A percentile compares a stretch with the other conserved stretches of the same genome.
Evolutionary conservation across 2,113 vertebrate species (phyloP).

Genomic region (Otocyon megalotis): DNA sequence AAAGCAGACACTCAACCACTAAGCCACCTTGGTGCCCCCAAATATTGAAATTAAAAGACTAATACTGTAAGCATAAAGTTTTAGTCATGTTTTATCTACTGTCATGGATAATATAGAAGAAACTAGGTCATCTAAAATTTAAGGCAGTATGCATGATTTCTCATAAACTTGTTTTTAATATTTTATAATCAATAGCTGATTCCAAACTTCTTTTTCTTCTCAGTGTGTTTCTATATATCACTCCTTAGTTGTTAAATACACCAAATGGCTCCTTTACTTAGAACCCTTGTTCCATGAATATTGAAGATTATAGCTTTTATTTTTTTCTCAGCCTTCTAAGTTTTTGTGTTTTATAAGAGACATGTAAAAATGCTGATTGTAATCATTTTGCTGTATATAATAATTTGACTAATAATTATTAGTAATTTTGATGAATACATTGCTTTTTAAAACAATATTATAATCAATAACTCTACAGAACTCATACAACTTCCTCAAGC

Average conservation of each 20-base stretch:
- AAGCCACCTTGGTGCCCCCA: no score
- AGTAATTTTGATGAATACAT: constrained; percentile 38
- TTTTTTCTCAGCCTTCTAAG: background rate
- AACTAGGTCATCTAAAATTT: constrained; percentile 11
- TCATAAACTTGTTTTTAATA: background rate
- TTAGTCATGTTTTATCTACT: constrained; percentile 13
- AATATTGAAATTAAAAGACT: background rate
- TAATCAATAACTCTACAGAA: constrained; percentile 36
- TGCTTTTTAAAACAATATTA: constrained; percentile 50
- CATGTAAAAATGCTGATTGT: background rate
- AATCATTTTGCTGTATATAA: background rate
- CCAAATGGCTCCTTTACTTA: background rate
- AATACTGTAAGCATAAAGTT: background rate
- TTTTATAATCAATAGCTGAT: background rate
- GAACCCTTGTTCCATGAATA: background rate
- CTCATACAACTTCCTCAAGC: constrained; percentile 33
- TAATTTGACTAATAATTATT: constrained; percentile 47
- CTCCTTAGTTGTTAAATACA: background rate
- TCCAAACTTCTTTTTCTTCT: background rate
- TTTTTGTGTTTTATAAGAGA: constrained; percentile 5
- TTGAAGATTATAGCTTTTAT: background rate
- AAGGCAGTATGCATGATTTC: background rate
- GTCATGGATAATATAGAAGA: background rate
- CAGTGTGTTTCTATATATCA: background rate
- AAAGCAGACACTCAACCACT: no score